Evolutionary conservation across 2,797 vertebrate genomes (phyloP).

Genomic region (Anas acuta): DNA sequence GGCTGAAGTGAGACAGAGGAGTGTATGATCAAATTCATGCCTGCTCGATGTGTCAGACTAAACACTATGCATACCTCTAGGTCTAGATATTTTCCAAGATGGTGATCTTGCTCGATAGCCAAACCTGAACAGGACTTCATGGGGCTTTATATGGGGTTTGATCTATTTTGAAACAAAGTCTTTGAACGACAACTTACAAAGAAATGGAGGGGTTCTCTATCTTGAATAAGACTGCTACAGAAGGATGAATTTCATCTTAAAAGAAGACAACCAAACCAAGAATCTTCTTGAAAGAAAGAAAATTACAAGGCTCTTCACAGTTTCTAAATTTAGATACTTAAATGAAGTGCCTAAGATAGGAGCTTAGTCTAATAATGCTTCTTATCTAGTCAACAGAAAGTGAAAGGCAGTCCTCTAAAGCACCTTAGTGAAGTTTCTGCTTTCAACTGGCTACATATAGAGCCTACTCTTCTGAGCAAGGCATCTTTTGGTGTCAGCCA

Average conservation of each 20-base stretch:
- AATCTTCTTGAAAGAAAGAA: background rate
- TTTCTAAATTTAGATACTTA: background rate
- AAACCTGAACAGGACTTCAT: background rate
- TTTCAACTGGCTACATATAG: background rate
- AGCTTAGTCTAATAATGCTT: background rate
- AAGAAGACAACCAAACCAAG: background rate
- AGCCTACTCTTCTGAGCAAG: background rate
- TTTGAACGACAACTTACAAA: background rate
- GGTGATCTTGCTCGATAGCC: background rate
- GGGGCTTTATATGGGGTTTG: background rate
- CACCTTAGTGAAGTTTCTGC: background rate
- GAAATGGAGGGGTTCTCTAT: background rate
- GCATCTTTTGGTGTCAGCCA: background rate
- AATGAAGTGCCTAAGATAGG: background rate
- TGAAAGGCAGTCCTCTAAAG: background rate
- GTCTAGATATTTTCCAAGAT: background rate
- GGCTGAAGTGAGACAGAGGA: background rate
- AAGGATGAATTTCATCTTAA: background rate
- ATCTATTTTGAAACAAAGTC: background rate
- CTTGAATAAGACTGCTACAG: background rate
- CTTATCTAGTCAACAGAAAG: background rate
- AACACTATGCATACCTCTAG: background rate
- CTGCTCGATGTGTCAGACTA: background rate
- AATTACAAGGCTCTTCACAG: background rate
- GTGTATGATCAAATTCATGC: background rate